Evolutionary conservation across 2,797 vertebrate species (phyloP), one percentile per base, ranked within the genome.

Genomic region (Chlorospingus semifuscus): DNA sequence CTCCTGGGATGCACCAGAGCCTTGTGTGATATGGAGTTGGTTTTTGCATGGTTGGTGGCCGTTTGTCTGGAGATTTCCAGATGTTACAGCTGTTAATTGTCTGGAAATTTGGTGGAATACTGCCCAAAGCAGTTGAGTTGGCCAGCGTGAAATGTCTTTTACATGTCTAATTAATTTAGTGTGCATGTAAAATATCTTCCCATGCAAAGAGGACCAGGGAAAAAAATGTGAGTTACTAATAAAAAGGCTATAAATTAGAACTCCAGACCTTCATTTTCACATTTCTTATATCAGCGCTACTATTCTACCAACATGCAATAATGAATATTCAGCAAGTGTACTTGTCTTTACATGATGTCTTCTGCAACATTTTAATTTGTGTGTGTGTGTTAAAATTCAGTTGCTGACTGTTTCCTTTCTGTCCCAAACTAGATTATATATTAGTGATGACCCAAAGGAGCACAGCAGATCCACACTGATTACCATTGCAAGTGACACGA

Each of bases 41-140:
- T 83, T 92, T 92, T 78, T 89, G 61, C 72, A 23, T 78, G 65
- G 85, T 94, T 96, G 94, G 82, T 96, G 91, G 95, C 76, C 4
- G 0, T 87, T 95, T 56, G 75, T 91, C 84, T 93, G 89, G 87
- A 87, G 56, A 39, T 75, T 95, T 86, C 91, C 95, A 89, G 95
- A 94, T 93, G 79, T 87, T 89, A 57, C 76, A 91, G 56, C 79
- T 93, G 74, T 44, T 90, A 89, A 79, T 87, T 92, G 64, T 92
- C 94, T 96, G 82, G 65, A 95, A 94, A 92, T 93, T 72, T 88
- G 53, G 84, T 87, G 76, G 82, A 95, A 96, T 91, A 76, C 23
- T 87, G 90, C 87, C 85, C 89, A 91, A 93, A 94, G 79, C 85
- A 83, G 57, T 85, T 53, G 56, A 71, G 24, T 50, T 94, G 89